Evolutionary conservation across 2,113 vertebrate genomes (phyloP).

Genomic region (Prunella fulvescens): DNA sequence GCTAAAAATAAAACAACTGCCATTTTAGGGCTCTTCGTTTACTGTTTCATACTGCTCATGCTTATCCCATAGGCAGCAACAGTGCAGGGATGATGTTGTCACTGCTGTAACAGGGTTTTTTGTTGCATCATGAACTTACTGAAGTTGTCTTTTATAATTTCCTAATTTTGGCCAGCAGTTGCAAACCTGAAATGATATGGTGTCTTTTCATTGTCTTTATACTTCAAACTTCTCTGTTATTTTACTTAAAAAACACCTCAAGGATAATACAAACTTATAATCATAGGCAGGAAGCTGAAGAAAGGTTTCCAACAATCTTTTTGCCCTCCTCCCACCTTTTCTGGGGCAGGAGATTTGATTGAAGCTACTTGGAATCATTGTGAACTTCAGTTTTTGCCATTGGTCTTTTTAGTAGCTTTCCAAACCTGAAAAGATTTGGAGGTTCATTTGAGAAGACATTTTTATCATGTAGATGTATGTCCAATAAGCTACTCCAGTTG

Average conservation of each 20-base stretch:
- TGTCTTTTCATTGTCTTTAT: neutral
- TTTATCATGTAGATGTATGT: neutral
- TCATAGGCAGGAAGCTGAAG: neutral
- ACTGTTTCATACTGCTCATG: neutral
- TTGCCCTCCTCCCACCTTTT: neutral
- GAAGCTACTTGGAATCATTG: neutral
- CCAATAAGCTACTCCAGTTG: neutral
- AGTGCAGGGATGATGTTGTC: neutral
- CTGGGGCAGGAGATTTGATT: neutral
- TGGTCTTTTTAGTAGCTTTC: neutral
- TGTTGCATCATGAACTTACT: neutral
- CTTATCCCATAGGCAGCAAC: neutral
- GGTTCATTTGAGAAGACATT: neutral
- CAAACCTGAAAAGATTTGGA: neutral
- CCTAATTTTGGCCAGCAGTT: neutral
- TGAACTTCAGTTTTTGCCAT: neutral
- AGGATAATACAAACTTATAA: neutral
- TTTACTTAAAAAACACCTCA: neutral
- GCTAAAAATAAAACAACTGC: neutral
- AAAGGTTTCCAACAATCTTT: neutral
- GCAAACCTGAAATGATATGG: neutral
- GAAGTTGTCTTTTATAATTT: neutral
- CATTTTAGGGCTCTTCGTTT: neutral
- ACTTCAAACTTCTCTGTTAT: neutral
- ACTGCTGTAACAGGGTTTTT: accelerated